Evolutionary conservation across 2,797 vertebrate species (phyloP).

Genomic region (Poecilia wingei): DNA sequence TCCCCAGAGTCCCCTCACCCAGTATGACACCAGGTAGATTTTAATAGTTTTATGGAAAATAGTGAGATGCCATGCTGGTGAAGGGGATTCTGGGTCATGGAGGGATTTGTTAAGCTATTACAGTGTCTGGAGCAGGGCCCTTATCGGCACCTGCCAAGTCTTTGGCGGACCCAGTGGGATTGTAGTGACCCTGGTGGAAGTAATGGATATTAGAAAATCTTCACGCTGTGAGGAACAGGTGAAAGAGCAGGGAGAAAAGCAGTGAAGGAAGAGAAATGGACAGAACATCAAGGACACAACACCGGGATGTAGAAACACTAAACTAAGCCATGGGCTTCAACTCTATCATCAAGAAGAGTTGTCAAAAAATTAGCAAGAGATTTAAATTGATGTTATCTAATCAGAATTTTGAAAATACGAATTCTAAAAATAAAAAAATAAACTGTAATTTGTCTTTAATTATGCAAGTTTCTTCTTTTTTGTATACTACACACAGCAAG

Average conservation of each 20-base stretch:
- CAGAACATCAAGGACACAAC: conserved; percentile 76
- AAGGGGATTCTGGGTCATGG: conserved; percentile 82
- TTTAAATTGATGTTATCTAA: conserved; percentile 14
- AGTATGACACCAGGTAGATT: conserved; percentile 75
- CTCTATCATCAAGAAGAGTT: conserved; percentile 8
- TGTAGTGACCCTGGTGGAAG: conserved; percentile 84
- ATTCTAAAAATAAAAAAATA: no score
- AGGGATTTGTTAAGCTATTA: conserved; percentile 87
- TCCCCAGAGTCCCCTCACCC: conserved; percentile 53
- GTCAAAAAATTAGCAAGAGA: conserved; percentile 12
- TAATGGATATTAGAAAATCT: conserved; percentile 87
- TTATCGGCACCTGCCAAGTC: conserved; percentile 85
- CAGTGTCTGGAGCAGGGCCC: conserved; percentile 81
- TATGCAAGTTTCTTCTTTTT: not conserved
- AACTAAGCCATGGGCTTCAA: conserved; percentile 39
- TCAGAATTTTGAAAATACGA: not conserved
- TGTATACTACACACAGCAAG: no score
- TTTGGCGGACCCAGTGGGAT: conserved; percentile 79
- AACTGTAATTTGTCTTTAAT: not conserved
- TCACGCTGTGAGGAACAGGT: conserved; percentile 75
- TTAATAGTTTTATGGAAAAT: conserved; percentile 83
- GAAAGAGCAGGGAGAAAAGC: conserved; percentile 64
- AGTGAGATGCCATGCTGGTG: conserved; percentile 71
- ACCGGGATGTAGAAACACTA: conserved; percentile 25
- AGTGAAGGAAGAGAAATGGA: conserved; percentile 64